phyloP scores from a whole-genome alignment of 2,113 vertebrate species.

The rabbit (Oryctolagus cuniculus) region mOryCun1.1 NC_091440.1:59447501-59448000 shows the following conservation, averaged over 20 bases:
- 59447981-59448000: not conserved
- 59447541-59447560: too few relatives aligned
- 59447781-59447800: not conserved
- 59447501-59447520: too few relatives aligned
- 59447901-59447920: not conserved
- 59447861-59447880: not conserved
- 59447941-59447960: not conserved
- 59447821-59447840: not conserved
- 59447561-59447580: too few relatives aligned
- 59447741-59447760: not conserved
- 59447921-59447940: not conserved
- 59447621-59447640: not conserved
- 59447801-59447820: not conserved
- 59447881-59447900: not conserved
- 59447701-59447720: not conserved
- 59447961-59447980: not conserved
- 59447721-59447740: not conserved
- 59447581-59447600: too few relatives aligned
- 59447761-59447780: not conserved
- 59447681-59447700: not conserved
- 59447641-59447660: not conserved
- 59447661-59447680: slow-evolving; percentile 21
- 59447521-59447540: too few relatives aligned
- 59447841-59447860: not conserved
- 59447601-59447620: not conserved